A percentile compares a stretch with the other conserved stretches of the same genome.
Evolutionary conservation across 2,113 vertebrate species (phyloP).

Genomic region (Xerus inauris): DNA sequence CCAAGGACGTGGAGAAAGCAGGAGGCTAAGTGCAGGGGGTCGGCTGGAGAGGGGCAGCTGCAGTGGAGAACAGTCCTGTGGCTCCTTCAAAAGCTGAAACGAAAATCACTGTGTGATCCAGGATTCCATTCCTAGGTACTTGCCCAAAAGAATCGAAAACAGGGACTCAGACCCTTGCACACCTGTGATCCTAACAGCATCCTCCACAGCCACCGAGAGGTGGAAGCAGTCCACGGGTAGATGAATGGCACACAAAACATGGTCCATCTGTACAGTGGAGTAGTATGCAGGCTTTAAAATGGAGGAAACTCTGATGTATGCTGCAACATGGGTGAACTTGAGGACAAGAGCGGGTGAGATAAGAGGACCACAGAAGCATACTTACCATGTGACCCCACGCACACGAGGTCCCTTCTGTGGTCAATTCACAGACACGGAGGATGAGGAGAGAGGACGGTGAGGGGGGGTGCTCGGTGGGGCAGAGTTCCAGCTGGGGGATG

Average conservation of each 20-base stretch:
- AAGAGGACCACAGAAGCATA: no score
- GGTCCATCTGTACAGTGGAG: accelerated
- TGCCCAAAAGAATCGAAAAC: no score
- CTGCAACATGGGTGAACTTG: background rate
- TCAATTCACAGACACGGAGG: accelerated
- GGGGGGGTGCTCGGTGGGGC: no score
- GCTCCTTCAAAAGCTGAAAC: background rate
- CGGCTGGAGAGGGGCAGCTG: no score
- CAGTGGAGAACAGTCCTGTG: background rate
- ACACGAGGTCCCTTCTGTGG: background rate
- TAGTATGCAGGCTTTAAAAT: accelerated
- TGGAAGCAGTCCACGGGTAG: accelerated
- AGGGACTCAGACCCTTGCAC: background rate
- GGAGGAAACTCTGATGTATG: no score
- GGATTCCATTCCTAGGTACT: background rate
- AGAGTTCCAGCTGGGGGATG: background rate
- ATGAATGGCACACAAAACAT: accelerated
- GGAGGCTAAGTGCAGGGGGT: accelerated
- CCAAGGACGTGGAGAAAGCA: accelerated
- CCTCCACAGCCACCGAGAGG: background rate
- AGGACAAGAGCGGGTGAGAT: background rate
- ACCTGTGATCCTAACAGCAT: no score
- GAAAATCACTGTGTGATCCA: background rate
- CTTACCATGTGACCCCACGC: background rate
- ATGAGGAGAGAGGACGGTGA: background rate